Conservation (phyloP, 2,113 vertebrate genomes). For the Pterocles burchelli region DNA sequence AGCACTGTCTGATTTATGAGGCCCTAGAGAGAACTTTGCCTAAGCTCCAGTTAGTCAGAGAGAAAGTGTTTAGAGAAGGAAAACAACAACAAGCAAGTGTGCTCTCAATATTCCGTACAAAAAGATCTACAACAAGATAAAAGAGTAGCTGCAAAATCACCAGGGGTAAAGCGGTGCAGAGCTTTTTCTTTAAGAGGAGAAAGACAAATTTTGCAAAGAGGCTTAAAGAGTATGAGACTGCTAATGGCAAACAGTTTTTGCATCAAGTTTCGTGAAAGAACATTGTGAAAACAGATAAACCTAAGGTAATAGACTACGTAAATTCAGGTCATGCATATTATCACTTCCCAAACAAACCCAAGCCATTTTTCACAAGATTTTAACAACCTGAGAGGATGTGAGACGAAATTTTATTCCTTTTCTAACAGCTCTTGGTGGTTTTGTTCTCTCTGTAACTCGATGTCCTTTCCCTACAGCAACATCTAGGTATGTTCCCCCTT, state of each 20-base stretch:
- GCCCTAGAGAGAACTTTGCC: neutral
- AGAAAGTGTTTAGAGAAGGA: neutral
- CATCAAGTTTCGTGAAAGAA: neutral
- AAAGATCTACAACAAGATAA: neutral
- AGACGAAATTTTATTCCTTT: neutral
- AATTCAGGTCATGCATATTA: neutral
- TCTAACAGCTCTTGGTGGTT: neutral
- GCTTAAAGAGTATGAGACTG: neutral
- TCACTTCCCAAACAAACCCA: neutral
- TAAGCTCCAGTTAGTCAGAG: neutral
- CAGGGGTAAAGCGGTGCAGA: neutral
- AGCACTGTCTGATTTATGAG: neutral
- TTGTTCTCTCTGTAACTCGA: neutral
- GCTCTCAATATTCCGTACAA: neutral
- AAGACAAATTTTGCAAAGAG: neutral
- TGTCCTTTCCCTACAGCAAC: neutral
- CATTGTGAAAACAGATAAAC: slow-evolving; percentile 6
- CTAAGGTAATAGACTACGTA: neutral
- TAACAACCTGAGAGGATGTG: neutral
- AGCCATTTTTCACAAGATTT: neutral
- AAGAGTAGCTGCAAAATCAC: neutral
- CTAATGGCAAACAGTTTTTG: neutral
- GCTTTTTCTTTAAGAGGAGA: neutral
- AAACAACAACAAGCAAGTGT: neutral
- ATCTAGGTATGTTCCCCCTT: neutral